Percentiles rank a stretch among this genome's conserved stretches.
phyloP scores from a whole-genome alignment of 2,888 invertebrate genomes.

The Linnaemya tessellans region DNA sequence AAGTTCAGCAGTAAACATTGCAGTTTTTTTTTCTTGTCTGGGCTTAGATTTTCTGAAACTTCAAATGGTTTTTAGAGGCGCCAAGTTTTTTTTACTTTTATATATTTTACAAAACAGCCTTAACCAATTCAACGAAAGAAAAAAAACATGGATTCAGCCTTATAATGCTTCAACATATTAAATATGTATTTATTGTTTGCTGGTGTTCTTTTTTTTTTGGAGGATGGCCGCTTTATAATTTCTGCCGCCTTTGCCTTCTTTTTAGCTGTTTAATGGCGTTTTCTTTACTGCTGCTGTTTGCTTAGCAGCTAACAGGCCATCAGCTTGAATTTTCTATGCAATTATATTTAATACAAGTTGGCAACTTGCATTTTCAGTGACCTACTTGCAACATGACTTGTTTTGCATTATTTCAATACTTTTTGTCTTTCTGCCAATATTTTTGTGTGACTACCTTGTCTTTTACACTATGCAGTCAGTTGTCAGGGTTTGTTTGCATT shows the following conservation, averaged over 20 bases:
- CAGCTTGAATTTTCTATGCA: slow-evolving; percentile 15
- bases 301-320: background rate
- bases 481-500: slow-evolving; percentile 54
- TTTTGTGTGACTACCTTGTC: slow-evolving; percentile 34
- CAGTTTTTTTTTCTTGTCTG: background rate
- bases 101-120: slow-evolving; percentile 37
- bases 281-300: background rate
- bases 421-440: slow-evolving; percentile 44
- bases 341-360: slow-evolving; percentile 44
- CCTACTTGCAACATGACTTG: slow-evolving; percentile 60
- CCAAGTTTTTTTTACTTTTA: slow-evolving; percentile 30
- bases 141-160: slow-evolving; percentile 17
- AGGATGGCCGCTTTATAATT: slow-evolving; percentile 63
- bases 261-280: slow-evolving; percentile 9
- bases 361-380: slow-evolving; percentile 60
- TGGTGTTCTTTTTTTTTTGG: slow-evolving; percentile 8
- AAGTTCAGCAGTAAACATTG: slow-evolving; percentile 62
- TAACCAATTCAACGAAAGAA: slow-evolving; percentile 19
- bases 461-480: slow-evolving; percentile 31
- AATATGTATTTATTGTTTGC: slow-evolving; percentile 20
- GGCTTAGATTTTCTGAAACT: slow-evolving; percentile 34
- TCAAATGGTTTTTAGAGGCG: slow-evolving; percentile 47
- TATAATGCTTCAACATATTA: slow-evolving; percentile 33
- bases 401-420: slow-evolving; percentile 44
- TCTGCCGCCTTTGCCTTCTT: slow-evolving; percentile 57